Evolutionary conservation across 2,888 invertebrate species (phyloP).

Genomic region (Tetropium fuscum): DNA sequence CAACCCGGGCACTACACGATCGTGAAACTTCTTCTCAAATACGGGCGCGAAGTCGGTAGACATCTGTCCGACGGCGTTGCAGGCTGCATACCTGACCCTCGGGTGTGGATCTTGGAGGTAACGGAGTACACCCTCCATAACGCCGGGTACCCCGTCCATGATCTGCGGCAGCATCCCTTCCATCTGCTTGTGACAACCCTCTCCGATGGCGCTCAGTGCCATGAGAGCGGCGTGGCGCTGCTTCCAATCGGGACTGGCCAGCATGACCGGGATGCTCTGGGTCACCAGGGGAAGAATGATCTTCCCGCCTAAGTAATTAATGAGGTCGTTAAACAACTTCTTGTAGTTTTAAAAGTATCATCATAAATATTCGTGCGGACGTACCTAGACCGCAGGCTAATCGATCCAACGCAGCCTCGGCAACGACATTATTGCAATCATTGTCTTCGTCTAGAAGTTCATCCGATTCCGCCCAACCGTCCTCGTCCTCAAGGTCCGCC

Average conservation of each 20-base stretch:
- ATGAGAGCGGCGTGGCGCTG: constrained; percentile 97
- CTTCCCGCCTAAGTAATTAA: constrained; percentile 66
- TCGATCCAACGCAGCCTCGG: constrained; percentile 96
- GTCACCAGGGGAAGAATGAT: constrained; percentile 92
- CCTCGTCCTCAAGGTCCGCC: constrained; percentile 94
- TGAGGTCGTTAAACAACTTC: neutral
- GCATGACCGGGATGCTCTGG: constrained; percentile 84
- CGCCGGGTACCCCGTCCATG: constrained; percentile 81
- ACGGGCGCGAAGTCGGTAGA: constrained; percentile 97
- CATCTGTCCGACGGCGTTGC: constrained; percentile 99
- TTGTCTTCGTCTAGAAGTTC: constrained; percentile 93
- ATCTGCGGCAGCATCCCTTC: constrained; percentile 93
- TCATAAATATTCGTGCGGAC: constrained; percentile 7
- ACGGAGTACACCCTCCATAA: constrained; percentile 61
- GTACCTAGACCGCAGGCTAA: constrained; percentile 96
- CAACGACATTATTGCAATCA: constrained; percentile 94
- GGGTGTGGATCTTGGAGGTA: constrained; percentile 78
- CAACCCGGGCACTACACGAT: constrained; percentile 92
- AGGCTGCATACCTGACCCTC: constrained; percentile 95
- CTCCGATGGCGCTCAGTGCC: constrained; percentile 98
- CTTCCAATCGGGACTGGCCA: constrained; percentile 85
- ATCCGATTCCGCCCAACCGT: constrained; percentile 88
- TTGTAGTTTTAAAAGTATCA: constrained; percentile 9
- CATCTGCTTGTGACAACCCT: constrained; percentile 99
- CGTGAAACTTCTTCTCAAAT: constrained; percentile 98